phyloP scores from a whole-genome alignment of 2,797 vertebrate species.

The Hybognathus amarus region DNA sequence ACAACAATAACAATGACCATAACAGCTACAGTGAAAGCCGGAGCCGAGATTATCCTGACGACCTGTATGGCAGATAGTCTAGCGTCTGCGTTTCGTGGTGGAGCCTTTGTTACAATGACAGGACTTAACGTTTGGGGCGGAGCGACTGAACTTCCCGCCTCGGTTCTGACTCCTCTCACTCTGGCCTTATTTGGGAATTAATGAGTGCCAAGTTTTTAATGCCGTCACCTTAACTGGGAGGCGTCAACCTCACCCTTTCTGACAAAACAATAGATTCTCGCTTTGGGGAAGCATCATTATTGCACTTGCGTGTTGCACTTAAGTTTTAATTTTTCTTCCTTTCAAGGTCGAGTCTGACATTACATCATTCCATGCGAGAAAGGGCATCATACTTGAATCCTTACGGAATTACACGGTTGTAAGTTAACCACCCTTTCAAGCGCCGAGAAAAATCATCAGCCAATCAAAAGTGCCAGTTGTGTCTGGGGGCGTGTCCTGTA shows the following conservation, averaged over 20 bases:
- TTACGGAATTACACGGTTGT: slow-evolving; percentile 50
- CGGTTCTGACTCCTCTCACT: slow-evolving; percentile 55
- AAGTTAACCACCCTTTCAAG: slow-evolving; percentile 56
- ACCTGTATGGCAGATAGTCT: slow-evolving; percentile 80
- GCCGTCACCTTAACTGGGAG: slow-evolving; percentile 51
- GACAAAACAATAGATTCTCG: slow-evolving; percentile 38
- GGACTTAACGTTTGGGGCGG: slow-evolving; percentile 29
- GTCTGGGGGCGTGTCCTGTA: slow-evolving; percentile 27
- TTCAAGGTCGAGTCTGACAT: slow-evolving; percentile 59
- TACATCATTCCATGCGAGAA: slow-evolving; percentile 73
- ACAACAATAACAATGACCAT: slow-evolving; percentile 59
- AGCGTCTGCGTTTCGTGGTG: slow-evolving; percentile 30
- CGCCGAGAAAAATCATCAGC: slow-evolving; percentile 45
- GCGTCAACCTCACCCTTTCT: slow-evolving; percentile 42
- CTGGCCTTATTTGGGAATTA: slow-evolving; percentile 72
- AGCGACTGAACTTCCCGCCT: slow-evolving; percentile 40
- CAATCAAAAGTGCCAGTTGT: slow-evolving; percentile 69
- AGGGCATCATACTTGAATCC: slow-evolving; percentile 71
- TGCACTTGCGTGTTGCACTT: slow-evolving; percentile 68
- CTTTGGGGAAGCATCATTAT: slow-evolving; percentile 60
- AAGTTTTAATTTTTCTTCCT: slow-evolving; percentile 60
- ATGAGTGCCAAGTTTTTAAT: slow-evolving; percentile 72
- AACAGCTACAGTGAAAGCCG: slow-evolving; percentile 49
- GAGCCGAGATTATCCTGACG: slow-evolving; percentile 67
- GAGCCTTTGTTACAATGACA: slow-evolving; percentile 31